phyloP scores from a whole-genome alignment of 2,113 vertebrate genomes.

The Zosterops lateralis region DNA sequence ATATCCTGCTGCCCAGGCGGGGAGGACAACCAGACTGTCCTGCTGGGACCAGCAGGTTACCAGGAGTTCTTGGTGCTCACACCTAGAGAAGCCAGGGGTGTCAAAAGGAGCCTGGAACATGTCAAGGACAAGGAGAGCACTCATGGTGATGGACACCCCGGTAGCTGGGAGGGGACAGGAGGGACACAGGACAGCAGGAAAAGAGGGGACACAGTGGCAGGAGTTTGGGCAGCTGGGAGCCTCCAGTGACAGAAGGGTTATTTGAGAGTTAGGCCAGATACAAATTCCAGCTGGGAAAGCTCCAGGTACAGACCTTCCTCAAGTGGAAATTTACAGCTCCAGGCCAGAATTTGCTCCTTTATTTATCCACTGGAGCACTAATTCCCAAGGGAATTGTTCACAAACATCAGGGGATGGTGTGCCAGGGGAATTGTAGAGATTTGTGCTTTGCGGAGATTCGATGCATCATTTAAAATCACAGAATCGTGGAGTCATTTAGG shows the following conservation, averaged over 20 bases:
- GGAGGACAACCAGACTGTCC: neutral
- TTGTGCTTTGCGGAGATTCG: neutral
- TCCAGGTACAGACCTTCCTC: neutral
- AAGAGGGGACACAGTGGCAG: neutral
- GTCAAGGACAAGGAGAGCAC: neutral
- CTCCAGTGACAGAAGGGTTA: neutral
- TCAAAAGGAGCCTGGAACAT: neutral
- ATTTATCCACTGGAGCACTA: neutral
- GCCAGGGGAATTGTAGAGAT: neutral
- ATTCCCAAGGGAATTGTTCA: conserved; percentile 43
- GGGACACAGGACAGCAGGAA: neutral
- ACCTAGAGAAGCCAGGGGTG: neutral
- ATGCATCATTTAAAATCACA: neutral
- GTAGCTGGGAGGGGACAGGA: neutral
- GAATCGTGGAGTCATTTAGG: no score
- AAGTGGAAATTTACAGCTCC: neutral
- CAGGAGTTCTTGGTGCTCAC: neutral
- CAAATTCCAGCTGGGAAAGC: neutral
- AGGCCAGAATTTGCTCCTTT: neutral
- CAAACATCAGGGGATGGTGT: neutral
- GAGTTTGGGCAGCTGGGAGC: neutral
- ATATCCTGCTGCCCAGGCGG: neutral
- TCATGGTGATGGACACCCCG: neutral
- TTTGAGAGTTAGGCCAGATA: neutral
- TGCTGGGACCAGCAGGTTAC: neutral